Base-by-base conservation (phyloP, 2,113 vertebrate species). In the Proteles cristata region DNA sequence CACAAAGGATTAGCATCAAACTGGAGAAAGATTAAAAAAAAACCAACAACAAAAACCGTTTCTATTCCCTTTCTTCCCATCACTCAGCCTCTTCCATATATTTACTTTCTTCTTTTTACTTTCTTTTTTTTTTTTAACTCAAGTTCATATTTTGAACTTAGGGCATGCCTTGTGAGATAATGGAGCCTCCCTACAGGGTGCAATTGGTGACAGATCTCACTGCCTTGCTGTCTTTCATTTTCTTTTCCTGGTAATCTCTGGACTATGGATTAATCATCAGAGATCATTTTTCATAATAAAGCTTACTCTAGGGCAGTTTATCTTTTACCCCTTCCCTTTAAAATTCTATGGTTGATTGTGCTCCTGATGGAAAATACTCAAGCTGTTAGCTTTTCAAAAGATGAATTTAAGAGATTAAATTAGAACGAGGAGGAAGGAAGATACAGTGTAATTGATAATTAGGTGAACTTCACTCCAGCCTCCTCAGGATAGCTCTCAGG, bases 401-500 rank as follows among this genome's bases (percentile, higher is more conserved):
- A 82, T 81, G 73, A 96, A 95, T 97, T 95, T 96, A 96, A 96
- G 90, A 96, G 80, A 97, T 97, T 94, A 94, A 97, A 97, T 97
- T 93, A 96, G 93, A 92, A 45, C 85, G 88, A 85, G 45, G 73
- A 95, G 53, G 61, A 88, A 97, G 88, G 94, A 92, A 86, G 95
- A 96, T 69, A 86, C 23, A 50, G 69, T 65, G 11, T 96, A 97
- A 97, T 94, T 92, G 96, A 94, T 96, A 97, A 97, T 97, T 97
- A 97, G 93, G 68, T 85, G 90, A 93, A 96, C 81, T 96, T 96
- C 88, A 96, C 90, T 96, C 25, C 23, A 83, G 80, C 88, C 66
- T 95, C 88, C 86, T 97, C 66, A 88, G 81, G 93, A 94, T 88
- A 61, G 71, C 55, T 94, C 80, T 96, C 84, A 83, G 58, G 88